Conservation (phyloP, 2,888 invertebrate genomes). For the Zaprionus lineosus region DNA sequence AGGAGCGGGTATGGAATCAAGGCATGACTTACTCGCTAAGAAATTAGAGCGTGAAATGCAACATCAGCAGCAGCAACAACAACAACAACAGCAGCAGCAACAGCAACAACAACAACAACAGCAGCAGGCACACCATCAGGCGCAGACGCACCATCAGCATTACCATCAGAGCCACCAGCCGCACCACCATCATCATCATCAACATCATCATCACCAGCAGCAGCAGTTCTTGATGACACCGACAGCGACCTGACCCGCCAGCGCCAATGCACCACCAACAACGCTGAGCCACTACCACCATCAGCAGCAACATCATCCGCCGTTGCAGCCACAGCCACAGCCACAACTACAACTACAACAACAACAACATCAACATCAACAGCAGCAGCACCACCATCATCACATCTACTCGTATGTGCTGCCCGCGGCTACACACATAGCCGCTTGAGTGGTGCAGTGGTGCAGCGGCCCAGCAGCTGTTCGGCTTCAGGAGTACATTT, state of each 20-base stretch:
- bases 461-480: constrained; percentile 14
- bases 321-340: constrained; percentile 52
- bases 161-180: constrained; percentile 63
- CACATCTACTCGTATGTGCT: constrained; percentile 81
- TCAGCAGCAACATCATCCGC: constrained; percentile 58
- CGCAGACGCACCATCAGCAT: constrained; percentile 64
- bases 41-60: constrained; percentile 82
- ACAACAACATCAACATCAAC: constrained; percentile 23
- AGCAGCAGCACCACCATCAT: constrained; percentile 29
- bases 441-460: constrained; percentile 64
- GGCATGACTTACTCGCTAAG: constrained; percentile 83
- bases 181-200: constrained; percentile 65
- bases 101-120: constrained; percentile 48
- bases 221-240: constrained; percentile 83
- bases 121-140: constrained; percentile 80
- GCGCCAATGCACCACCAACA: constrained; percentile 56
- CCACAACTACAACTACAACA: constrained; percentile 34
- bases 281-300: constrained; percentile 52
- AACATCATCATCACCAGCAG: constrained; percentile 77
- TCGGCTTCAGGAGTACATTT: constrained; percentile 38
- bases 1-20: constrained; percentile 84
- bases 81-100: constrained; percentile 54
- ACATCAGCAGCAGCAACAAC: constrained; percentile 62
- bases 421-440: constrained; percentile 81
- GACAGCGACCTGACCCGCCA: constrained; percentile 83